Evolutionary conservation across 2,888 invertebrate species (phyloP), one percentile per base, ranked within the genome.

Genomic region (Agrochola macilenta): DNA sequence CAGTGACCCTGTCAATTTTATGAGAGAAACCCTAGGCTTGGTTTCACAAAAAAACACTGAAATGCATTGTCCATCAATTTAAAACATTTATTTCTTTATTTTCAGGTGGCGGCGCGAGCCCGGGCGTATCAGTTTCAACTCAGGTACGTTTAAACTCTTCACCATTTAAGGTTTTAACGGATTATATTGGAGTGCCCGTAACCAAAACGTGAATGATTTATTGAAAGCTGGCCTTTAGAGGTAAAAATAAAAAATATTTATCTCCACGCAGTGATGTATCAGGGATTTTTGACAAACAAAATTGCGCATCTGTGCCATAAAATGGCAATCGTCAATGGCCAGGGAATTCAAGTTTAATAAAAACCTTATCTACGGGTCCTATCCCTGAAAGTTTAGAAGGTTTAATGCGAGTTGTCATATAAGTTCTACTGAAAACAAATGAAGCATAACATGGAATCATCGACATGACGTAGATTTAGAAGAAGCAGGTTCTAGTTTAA

Each of bases 91-190:
- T 88, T 88, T 86, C 82, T 91, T 93, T 84, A 82, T 90, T 91
- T 69, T 4, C 92, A 96, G 96, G 95, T 92, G 94, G 93, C 86
- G 91, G 91, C 78, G 92, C 88, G 78, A 90, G 94, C 80, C 91
- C 94, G 64, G 95, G 95, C 87, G 95, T 96, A 88, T 96, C 96
- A 81, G 96, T 96, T 88, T 96, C 96, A 69, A 96, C 96, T 90
- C 96, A 96, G 95, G 96, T 96, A 87, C 88, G 93, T 78, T 83
- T 69, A 58, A 82, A 69, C 66, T 46, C n/a, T 74, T 58, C 46
- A 58, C 46, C 54, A 85, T 83, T 83, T 85, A 85, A 30, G 72
- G 60, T 61, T 85, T 85, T 65, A 83, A 70, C 63, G 81, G 83
- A 82, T 83, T 83, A 83, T 77, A 57, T 77, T 72, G 66, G 72